A percentile compares a stretch with the other conserved stretches of the same genome.
These are phyloP conservation scores for Psix sp. DNA, from an alignment of 1,140 invertebrate species.

Conservation along the genomic window DNA sequence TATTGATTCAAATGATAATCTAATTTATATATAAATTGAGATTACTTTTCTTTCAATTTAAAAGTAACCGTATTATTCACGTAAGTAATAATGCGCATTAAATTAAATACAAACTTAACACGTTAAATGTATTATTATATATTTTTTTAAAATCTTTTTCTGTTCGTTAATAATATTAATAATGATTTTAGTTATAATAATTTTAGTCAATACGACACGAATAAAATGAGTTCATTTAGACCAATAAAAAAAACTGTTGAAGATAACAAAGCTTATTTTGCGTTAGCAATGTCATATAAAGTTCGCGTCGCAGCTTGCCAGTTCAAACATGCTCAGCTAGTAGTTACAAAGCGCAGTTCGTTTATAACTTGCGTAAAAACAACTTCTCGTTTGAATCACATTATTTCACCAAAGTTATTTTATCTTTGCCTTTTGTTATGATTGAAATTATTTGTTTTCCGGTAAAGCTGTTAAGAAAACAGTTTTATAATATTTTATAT, in stretches of 20 bases:
- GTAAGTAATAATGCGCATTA: too few species aligned
- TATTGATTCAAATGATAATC: not conserved
- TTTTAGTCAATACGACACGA: too few species aligned
- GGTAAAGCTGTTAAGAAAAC: too few species aligned
- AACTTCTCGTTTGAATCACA: not conserved
- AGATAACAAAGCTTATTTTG: not conserved
- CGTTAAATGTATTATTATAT: too few species aligned
- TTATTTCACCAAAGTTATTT: not conserved
- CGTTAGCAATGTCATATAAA: not conserved
- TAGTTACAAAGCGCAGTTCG: not conserved
- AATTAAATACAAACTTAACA: too few species aligned
- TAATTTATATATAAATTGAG: too few species aligned
- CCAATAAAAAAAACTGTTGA: not conserved
- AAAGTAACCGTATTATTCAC: too few species aligned
- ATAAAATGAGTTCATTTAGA: not conserved
- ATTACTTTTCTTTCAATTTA: too few species aligned
- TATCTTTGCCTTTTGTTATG: not conserved
- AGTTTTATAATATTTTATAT: too few species aligned
- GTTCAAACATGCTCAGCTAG: slow-evolving; percentile 5
- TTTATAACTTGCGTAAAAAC: slow-evolving; percentile 2
- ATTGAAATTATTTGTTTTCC: not conserved
- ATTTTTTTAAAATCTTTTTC: too few species aligned
- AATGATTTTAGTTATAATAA: too few species aligned
- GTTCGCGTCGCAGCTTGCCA: not conserved
- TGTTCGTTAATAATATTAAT: too few species aligned